Base-by-base conservation (phyloP, 2,113 vertebrate species). In the Spermophilus dauricus region DNA sequence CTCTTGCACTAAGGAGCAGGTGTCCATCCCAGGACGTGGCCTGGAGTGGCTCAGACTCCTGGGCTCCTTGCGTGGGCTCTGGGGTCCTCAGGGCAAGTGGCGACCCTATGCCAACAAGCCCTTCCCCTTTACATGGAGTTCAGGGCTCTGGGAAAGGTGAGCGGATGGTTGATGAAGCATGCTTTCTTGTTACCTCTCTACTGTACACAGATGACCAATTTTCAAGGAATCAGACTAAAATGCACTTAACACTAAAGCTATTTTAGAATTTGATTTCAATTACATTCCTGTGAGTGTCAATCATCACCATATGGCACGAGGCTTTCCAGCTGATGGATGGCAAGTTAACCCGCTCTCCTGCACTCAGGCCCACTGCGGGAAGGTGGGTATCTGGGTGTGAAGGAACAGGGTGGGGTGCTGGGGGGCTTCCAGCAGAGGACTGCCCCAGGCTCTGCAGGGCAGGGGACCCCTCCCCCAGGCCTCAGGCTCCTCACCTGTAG, bases 261-360 rank as follows among this genome's bases (percentile, higher is more conserved):
- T 93, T 96, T 97, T 75, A 87, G 85, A 95, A 84, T 34, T 48
- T 95, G 63, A 76, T 97, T 97, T 84, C 92, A 93, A 42, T 96
- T 93, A 88, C 70, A 30, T 96, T 69, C 39, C 82, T 84, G 18
- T 84, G 92, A 92, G 86, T 53, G 75, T 94, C 83, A 56, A 65
- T 95, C 51, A 76, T 81, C 86, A 28, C 89, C 1, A 20, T 80
- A 17, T 11, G 28, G 77, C 30, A 1, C 9, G 87, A 69, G 0
- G 1, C 51, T 48, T 89, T 61, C 84, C 30, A 10, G 45, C 0
- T 28, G 37, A 28, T 0, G 0, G 63, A 13, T 1, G 26, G 17
- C 39, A 48, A 0, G 22, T 28, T 7, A 39, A 3, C 32, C 0
- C 0, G 76, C 56, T 4, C 65, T 16, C 0, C 13, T 1, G n/a